phyloP scores from a whole-genome alignment of 2,113 vertebrate species.

The Syrrhaptes paradoxus region DNA sequence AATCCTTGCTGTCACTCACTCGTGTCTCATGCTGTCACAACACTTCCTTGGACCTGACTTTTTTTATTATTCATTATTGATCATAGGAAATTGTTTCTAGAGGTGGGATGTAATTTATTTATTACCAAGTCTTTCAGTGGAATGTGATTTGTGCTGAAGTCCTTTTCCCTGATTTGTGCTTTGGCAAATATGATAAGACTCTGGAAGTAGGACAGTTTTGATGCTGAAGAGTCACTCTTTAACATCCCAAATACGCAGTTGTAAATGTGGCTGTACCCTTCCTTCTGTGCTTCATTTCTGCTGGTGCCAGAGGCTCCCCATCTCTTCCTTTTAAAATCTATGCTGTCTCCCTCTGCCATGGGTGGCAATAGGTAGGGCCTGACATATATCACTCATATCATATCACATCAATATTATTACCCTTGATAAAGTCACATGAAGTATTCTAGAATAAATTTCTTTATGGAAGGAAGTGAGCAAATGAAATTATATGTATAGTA shows the following conservation, averaged over 20 bases:
- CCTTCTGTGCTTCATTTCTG: background rate
- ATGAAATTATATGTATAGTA: background rate
- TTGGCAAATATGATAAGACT: conserved; percentile 2
- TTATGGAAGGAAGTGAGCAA: background rate
- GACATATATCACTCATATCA: background rate
- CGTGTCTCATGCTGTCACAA: background rate
- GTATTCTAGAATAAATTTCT: background rate
- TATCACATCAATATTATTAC: background rate
- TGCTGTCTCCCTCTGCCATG: background rate
- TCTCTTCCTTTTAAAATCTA: background rate
- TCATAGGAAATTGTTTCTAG: conserved; percentile 56
- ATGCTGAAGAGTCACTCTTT: conserved; percentile 21
- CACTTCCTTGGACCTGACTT: conserved; percentile 21
- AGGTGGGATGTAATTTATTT: conserved; percentile 57
- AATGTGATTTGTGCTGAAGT: background rate
- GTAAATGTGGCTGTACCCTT: background rate
- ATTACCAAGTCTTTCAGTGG: background rate
- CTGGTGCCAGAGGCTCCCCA: background rate
- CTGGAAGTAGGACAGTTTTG: conserved; percentile 61
- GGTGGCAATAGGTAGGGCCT: background rate
- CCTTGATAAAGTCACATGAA: background rate
- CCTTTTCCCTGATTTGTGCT: background rate
- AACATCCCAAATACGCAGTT: background rate
- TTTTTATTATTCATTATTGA: conserved; percentile 63
- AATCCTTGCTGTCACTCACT: conserved; percentile 26